Percentiles rank a stretch among this genome's conserved stretches.
Conservation (phyloP, 2,888 invertebrate species). For the Chouioia cunea region DNA sequence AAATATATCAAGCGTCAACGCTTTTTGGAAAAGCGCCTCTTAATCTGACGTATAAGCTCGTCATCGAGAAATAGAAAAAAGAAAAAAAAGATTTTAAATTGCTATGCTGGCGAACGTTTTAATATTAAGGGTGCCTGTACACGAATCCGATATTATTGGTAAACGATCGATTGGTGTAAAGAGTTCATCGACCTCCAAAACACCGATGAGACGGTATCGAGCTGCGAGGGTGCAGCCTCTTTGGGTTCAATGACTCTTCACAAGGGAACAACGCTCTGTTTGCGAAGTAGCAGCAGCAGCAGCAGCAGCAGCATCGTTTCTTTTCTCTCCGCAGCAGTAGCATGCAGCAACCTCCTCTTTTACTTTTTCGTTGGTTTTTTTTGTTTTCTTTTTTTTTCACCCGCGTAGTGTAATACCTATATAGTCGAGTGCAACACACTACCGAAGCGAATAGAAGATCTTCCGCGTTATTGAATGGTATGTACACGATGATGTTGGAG, state of each 20-base stretch:
- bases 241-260: constrained; percentile 26
- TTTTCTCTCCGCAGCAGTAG: background rate
- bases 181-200: too few relatives aligned
- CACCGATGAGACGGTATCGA: constrained; percentile 5
- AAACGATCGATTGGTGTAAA: too few relatives aligned
- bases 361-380: background rate
- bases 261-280: constrained; percentile 27
- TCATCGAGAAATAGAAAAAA: too few relatives aligned
- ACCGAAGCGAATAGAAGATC: too few relatives aligned
- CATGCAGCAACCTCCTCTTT: too few relatives aligned
- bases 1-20: background rate
- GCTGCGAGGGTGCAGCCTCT: background rate
- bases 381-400: background rate
- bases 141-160: too few relatives aligned
- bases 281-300: background rate
- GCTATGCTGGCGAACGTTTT: too few relatives aligned
- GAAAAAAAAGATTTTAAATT: too few relatives aligned
- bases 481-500: background rate
- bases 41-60: too few relatives aligned
- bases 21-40: too few relatives aligned
- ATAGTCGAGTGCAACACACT: background rate
- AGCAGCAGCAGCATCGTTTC: background rate
- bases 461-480: constrained; percentile 26
- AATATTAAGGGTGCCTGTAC: background rate
- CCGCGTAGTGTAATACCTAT: background rate